These are phyloP conservation scores for Aplochiton taeniatus DNA, from an alignment of 2,797 vertebrate genomes.

Conservation along the genomic window DNA sequence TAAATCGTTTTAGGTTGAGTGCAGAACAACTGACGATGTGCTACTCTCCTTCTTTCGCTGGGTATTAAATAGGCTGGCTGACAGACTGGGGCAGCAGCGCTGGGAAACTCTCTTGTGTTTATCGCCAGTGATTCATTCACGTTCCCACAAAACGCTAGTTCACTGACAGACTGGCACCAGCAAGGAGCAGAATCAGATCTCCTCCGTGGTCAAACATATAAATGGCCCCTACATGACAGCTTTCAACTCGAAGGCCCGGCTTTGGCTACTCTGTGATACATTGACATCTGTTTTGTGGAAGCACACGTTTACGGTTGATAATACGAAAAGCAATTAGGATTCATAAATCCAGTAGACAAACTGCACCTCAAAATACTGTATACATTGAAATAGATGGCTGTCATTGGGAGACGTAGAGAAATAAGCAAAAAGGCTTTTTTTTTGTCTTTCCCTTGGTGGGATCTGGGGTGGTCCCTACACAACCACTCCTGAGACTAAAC, in stretches of 20 bases:
- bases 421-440: constrained; percentile 51
- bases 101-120: constrained; percentile 19
- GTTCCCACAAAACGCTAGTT: constrained; percentile 15
- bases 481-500: constrained; percentile 73
- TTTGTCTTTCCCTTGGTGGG: constrained; percentile 47
- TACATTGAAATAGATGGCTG: constrained; percentile 45
- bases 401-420: constrained; percentile 41
- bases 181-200: constrained; percentile 1
- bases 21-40: constrained; percentile 45
- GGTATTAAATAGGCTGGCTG: constrained; percentile 55
- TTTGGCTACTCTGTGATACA: constrained; percentile 7
- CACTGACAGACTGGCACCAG: background rate
- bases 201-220: background rate
- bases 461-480: constrained; percentile 57
- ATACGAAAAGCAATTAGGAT: constrained; percentile 21
- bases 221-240: constrained; percentile 4
- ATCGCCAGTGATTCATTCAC: constrained; percentile 18
- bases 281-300: constrained; percentile 11
- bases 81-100: constrained; percentile 19
- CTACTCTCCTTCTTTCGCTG: constrained; percentile 39
- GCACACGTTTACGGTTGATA: background rate
- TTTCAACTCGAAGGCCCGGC: background rate
- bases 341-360: constrained; percentile 42
- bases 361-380: constrained; percentile 26
- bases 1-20: constrained; percentile 55